Percentiles rank a stretch among this genome's conserved stretches.
phyloP scores from a whole-genome alignment of 2,888 invertebrate species.

The Agonopterix subpropinquella region DNA sequence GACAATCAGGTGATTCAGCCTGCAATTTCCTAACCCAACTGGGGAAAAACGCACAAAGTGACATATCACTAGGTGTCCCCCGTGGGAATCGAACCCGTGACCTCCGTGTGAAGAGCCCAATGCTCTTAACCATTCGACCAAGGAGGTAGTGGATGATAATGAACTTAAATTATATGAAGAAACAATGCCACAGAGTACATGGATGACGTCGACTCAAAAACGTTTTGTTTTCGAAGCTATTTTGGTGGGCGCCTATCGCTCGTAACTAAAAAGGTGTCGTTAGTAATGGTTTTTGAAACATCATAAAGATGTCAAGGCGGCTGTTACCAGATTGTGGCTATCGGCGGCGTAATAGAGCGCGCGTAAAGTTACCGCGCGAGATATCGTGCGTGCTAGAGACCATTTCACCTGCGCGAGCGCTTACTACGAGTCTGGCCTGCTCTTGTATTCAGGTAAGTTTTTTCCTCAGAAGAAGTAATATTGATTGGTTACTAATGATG shows the following conservation, averaged over 20 bases:
- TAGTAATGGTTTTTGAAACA: constrained; percentile 73
- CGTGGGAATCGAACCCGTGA: too few relatives aligned
- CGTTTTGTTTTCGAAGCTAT: constrained; percentile 49
- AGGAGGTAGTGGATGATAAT: too few relatives aligned
- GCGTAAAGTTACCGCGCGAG: constrained; percentile 39
- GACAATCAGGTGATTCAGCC: too few relatives aligned
- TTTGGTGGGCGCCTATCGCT: constrained; percentile 55
- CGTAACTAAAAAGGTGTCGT: constrained; percentile 76
- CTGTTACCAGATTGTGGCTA: constrained; percentile 70
- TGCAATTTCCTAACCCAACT: too few relatives aligned
- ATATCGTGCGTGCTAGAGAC: constrained; percentile 22
- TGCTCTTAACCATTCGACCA: too few relatives aligned
- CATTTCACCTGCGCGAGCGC: background rate
- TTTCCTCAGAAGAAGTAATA: too few relatives aligned
- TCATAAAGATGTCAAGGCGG: constrained; percentile 72
- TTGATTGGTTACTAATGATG: too few relatives aligned
- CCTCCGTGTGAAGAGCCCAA: too few relatives aligned
- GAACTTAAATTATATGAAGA: background rate
- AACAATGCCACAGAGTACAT: constrained; percentile 6
- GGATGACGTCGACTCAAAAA: constrained; percentile 38
- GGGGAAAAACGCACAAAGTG: too few relatives aligned
- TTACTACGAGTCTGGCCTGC: too few relatives aligned
- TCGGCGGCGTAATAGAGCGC: constrained; percentile 49
- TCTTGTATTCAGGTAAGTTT: too few relatives aligned
- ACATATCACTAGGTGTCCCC: too few relatives aligned